Conservation (phyloP, 2,797 vertebrate species). For the Merluccius polli region DNA sequence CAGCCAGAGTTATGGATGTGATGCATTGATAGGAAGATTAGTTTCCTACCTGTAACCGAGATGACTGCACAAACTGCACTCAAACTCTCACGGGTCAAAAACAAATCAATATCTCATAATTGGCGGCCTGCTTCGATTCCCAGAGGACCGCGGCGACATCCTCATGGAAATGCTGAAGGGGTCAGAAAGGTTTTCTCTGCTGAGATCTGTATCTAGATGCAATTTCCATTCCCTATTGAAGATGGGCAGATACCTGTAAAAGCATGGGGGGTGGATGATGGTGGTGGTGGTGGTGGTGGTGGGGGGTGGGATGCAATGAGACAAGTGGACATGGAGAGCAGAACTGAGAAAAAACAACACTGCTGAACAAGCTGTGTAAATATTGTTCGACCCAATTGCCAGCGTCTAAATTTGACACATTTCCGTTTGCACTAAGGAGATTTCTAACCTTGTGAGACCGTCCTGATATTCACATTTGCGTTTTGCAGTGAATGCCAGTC, state of each 20-base stretch:
- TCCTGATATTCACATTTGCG: neutral
- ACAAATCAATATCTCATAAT: conserved; percentile 14
- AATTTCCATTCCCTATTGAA: neutral
- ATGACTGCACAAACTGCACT: neutral
- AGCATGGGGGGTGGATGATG: too few relatives aligned
- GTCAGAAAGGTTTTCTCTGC: neutral
- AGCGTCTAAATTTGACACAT: neutral
- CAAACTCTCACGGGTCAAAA: neutral
- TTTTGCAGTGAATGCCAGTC: neutral
- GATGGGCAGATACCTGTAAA: conserved; percentile 16
- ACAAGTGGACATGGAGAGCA: neutral
- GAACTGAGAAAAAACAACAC: neutral
- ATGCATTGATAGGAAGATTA: neutral
- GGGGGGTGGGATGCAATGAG: neutral
- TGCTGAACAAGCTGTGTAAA: neutral
- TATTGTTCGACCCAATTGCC: neutral
- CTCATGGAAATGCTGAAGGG: conserved; percentile 11
- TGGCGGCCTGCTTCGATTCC: neutral
- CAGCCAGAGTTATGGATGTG: neutral
- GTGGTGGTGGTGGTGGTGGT: too few relatives aligned
- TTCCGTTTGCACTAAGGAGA: neutral
- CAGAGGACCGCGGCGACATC: conserved; percentile 1
- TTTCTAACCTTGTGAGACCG: neutral
- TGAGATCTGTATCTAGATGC: conserved; percentile 8
- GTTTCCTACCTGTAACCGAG: neutral